phyloP scores from a whole-genome alignment of 92 coral and sea anemone species.

The Umimayanthus chanpuru region DNA sequence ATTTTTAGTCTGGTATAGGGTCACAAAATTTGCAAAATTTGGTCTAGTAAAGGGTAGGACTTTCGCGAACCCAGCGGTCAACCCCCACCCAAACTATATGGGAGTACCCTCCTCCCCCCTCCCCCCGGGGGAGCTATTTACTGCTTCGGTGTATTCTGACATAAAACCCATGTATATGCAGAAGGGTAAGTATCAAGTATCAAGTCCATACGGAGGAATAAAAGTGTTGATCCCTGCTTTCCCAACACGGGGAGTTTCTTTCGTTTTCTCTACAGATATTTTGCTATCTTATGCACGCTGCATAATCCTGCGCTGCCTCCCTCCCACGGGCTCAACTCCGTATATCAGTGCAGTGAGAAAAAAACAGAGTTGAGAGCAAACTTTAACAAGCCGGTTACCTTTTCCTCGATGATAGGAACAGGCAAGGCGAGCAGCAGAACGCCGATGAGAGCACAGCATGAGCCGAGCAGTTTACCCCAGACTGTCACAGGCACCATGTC shows the following conservation, averaged over 20 bases:
- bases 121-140: too few relatives aligned
- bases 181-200: too few relatives aligned
- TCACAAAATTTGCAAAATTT: too few relatives aligned
- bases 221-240: background rate
- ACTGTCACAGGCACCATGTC: conserved; percentile 75
- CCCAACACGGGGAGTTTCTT: background rate
- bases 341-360: background rate
- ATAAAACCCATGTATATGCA: too few relatives aligned
- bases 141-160: too few relatives aligned
- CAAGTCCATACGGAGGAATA: too few relatives aligned
- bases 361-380: background rate
- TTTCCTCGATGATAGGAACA: conserved; percentile 84
- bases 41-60: too few relatives aligned
- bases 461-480: conserved; percentile 72
- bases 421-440: conserved; percentile 82
- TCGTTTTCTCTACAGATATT: background rate
- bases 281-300: background rate
- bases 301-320: background rate
- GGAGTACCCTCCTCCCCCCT: too few relatives aligned
- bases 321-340: too few relatives aligned
- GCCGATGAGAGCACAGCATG: conserved; percentile 77
- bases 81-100: too few relatives aligned
- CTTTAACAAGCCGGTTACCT: conserved; percentile 46
- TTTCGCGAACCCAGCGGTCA: too few relatives aligned
- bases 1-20: too few relatives aligned